These are phyloP conservation scores for Bombylius discolor DNA, from an alignment of 2,888 invertebrate species.

Conservation along the genomic window DNA sequence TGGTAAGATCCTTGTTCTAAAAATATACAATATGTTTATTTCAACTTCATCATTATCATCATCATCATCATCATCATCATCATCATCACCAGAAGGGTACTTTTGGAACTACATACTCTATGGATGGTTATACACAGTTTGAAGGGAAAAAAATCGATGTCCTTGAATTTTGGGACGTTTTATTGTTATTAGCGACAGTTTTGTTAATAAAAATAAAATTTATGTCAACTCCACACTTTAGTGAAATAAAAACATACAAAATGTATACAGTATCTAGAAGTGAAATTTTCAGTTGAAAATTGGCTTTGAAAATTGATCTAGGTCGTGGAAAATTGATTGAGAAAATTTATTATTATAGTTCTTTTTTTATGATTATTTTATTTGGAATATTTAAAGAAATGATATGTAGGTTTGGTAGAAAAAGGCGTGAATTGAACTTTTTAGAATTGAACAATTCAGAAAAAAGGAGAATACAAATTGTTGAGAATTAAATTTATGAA, in stretches of 20 bases:
- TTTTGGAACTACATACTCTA: background rate
- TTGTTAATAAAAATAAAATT: conserved; percentile 23
- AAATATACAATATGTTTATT: too few species aligned
- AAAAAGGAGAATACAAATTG: too few species aligned
- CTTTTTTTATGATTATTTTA: background rate
- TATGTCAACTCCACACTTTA: conserved; percentile 19
- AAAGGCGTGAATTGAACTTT: too few species aligned
- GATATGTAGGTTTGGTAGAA: too few species aligned
- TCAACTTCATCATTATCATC: conserved; percentile 3
- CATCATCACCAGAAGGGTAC: conserved; percentile 4
- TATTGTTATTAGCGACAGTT: conserved; percentile 23
- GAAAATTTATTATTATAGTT: background rate
- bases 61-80: conserved; percentile 6
- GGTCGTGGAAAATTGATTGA: conserved; percentile 5
- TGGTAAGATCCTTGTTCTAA: background rate
- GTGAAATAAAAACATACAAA: too few species aligned
- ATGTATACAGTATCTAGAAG: too few species aligned
- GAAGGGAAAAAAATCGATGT: conserved; percentile 17
- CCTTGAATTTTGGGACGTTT: conserved; percentile 21
- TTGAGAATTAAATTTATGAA: too few species aligned
- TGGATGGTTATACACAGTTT: background rate
- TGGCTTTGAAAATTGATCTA: background rate
- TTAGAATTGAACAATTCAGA: too few species aligned
- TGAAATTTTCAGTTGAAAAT: background rate
- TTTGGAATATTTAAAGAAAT: too few species aligned